Conservation (phyloP, 2,888 invertebrate genomes). For the Drosophila picticornis region DNA sequence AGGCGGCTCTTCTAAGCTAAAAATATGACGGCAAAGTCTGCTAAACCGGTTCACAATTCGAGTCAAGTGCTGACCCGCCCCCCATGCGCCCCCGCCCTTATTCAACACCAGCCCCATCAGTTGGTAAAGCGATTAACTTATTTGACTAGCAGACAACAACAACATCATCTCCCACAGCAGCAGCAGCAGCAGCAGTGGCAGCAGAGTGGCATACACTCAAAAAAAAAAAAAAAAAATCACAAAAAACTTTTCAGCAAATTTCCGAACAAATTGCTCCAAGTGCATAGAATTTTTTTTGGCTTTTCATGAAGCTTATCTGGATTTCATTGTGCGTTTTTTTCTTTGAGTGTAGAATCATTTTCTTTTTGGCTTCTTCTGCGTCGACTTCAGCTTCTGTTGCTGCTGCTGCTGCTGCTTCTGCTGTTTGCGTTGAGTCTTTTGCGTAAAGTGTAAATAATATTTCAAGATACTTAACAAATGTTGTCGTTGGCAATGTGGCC, state of each 20-base stretch:
- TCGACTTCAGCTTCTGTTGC: background rate
- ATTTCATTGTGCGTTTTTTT: background rate
- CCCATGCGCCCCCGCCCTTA: background rate
- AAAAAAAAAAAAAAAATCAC: background rate
- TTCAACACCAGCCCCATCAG: background rate
- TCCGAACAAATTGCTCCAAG: background rate
- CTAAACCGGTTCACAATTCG: slow-evolving; percentile 56
- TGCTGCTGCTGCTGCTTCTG: slow-evolving; percentile 19
- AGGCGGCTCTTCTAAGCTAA: slow-evolving; percentile 53
- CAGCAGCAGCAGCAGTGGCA: background rate
- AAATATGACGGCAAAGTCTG: slow-evolving; percentile 61
- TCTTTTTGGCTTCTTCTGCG: slow-evolving; percentile 11
- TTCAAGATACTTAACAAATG: slow-evolving; percentile 76
- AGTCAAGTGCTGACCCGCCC: slow-evolving; percentile 50
- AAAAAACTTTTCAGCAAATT: background rate
- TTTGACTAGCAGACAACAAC: slow-evolving; percentile 52
- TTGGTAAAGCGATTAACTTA: slow-evolving; percentile 73
- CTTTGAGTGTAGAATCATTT: slow-evolving; percentile 19
- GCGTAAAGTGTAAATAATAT: slow-evolving; percentile 78
- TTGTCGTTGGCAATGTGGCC: slow-evolving; percentile 58
- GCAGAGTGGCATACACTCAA: slow-evolving; percentile 6
- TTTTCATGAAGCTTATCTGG: too few relatives aligned
- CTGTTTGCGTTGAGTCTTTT: slow-evolving; percentile 70
- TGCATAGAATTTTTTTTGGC: background rate
- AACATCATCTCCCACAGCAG: slow-evolving; percentile 8